A percentile compares a stretch with the other conserved stretches of the same genome.
phyloP scores from a whole-genome alignment of 1,140 invertebrate genomes.

The Papilio aristodemus region DNA sequence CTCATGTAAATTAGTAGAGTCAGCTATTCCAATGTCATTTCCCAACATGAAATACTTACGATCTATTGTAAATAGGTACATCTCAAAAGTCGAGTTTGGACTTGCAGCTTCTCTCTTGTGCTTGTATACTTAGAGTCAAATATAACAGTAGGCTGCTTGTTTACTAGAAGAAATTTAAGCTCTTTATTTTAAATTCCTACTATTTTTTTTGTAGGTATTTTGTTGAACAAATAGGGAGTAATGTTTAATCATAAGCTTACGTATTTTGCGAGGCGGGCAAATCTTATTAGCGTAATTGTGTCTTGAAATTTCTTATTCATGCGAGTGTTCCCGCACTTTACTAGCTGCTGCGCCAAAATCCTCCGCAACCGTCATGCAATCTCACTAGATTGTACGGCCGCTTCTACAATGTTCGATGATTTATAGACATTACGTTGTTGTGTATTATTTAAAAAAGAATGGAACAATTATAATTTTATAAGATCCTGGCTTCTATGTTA shows the following conservation, averaged over 20 bases:
- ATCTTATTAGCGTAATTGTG: conserved; percentile 17
- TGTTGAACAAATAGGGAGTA: conserved; percentile 3
- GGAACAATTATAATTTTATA: neutral
- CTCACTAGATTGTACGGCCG: conserved; percentile 6
- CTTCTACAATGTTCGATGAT: conserved; percentile 3
- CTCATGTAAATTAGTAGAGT: neutral
- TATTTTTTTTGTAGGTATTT: neutral
- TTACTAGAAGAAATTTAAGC: neutral
- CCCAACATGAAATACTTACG: too few relatives aligned
- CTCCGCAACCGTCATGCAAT: conserved; percentile 12
- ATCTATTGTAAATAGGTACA: too few relatives aligned
- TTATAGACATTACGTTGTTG: neutral
- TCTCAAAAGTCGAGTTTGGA: too few relatives aligned
- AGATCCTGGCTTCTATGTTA: too few relatives aligned
- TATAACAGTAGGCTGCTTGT: neutral
- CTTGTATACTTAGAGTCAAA: neutral
- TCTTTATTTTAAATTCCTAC: neutral
- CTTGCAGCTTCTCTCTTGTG: neutral
- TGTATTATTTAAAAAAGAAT: neutral
- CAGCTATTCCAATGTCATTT: neutral
- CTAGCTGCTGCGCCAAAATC: conserved; percentile 6
- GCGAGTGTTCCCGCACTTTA: conserved; percentile 9
- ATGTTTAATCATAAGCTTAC: conserved; percentile 5
- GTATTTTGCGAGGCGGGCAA: conserved; percentile 1
- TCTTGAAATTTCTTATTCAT: conserved; percentile 14